A percentile compares a stretch with the other conserved stretches of the same genome.
Evolutionary conservation across 1,140 invertebrate species (phyloP).

Genomic region (Latrodectus geometricus): DNA sequence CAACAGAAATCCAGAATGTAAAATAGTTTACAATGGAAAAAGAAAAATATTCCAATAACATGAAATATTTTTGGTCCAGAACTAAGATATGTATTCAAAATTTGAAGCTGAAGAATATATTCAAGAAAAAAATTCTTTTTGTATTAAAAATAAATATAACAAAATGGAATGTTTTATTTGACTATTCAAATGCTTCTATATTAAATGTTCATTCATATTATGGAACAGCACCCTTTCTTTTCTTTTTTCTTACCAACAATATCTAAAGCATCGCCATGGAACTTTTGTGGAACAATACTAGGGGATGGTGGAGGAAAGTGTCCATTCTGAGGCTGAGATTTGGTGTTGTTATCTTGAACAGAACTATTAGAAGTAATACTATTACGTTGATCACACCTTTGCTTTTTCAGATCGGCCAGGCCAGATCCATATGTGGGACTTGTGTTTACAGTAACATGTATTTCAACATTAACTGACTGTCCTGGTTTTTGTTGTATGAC

Average conservation of each 20-base stretch:
- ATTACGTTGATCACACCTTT: conserved; percentile 73
- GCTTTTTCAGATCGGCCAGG: conserved; percentile 89
- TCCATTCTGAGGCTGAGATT: conserved; percentile 30
- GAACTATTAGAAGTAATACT: conserved; percentile 40
- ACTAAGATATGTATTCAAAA: no score
- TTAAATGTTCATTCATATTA: conserved; percentile 44
- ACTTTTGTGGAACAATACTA: conserved; percentile 64
- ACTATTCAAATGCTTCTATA: not conserved
- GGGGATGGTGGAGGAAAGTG: conserved; percentile 65
- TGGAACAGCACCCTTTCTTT: conserved; percentile 63
- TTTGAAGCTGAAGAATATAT: not conserved
- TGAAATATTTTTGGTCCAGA: no score
- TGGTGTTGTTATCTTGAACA: conserved; percentile 29
- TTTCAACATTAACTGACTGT: conserved; percentile 65
- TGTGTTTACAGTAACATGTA: conserved; percentile 68
- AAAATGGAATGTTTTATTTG: not conserved
- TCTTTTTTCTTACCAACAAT: conserved; percentile 64
- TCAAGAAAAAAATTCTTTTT: not conserved
- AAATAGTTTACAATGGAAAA: no score
- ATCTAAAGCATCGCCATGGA: conserved; percentile 66
- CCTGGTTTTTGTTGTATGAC: conserved; percentile 39
- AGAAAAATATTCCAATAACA: no score
- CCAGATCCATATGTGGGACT: conserved; percentile 72
- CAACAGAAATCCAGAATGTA: no score
- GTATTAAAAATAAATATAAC: not conserved